Evolutionary conservation across 2,113 vertebrate genomes (phyloP).

Genomic region (Uria lomvia): DNA sequence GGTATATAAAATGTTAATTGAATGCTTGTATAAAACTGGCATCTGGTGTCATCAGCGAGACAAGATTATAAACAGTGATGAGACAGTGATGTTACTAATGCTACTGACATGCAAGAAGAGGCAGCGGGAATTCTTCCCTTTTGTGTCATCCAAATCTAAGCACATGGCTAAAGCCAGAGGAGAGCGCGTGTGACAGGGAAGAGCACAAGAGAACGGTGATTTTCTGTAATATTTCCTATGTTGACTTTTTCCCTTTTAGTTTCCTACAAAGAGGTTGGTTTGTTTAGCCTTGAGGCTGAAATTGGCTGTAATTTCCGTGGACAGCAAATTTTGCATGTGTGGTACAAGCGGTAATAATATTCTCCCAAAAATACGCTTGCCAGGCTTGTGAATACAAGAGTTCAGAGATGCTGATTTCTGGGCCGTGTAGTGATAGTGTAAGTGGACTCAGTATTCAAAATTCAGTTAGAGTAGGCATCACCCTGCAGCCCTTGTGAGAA

Average conservation of each 20-base stretch:
- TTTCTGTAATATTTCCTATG: background rate
- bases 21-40: background rate
- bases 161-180: background rate
- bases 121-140: background rate
- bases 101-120: background rate
- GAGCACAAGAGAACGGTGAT: background rate
- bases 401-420: background rate
- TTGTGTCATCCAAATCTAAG: background rate
- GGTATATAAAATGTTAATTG: background rate
- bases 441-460: background rate
- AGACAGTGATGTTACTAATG: constrained; percentile 1
- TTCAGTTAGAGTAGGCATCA: background rate
- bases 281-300: background rate
- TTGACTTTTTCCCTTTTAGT: background rate
- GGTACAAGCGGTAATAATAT: background rate
- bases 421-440: background rate
- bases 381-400: background rate
- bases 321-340: background rate
- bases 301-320: background rate
- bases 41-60: background rate
- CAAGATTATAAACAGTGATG: background rate
- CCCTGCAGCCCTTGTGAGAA: background rate
- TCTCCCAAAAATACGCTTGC: background rate
- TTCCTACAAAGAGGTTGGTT: background rate
- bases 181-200: background rate